Evolutionary conservation across 2,888 invertebrate species (phyloP).

Genomic region (Megamerina dolium): DNA sequence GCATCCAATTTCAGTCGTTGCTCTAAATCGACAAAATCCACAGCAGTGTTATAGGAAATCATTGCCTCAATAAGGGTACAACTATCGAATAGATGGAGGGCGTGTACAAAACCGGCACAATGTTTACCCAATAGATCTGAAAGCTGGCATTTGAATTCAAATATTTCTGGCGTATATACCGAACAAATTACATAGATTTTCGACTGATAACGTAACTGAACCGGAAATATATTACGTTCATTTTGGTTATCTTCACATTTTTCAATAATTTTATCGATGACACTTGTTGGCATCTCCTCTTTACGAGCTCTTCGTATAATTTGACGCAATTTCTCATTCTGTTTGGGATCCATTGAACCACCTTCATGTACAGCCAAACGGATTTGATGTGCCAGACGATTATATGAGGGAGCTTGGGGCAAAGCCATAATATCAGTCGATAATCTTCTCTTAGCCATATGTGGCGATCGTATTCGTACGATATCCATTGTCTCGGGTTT

Average conservation of each 20-base stretch:
- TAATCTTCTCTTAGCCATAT: too few species aligned
- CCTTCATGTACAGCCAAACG: slow-evolving; percentile 23
- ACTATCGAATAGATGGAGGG: slow-evolving; percentile 22
- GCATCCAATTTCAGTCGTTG: slow-evolving; percentile 23
- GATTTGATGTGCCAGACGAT: slow-evolving; percentile 16
- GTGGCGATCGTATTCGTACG: too few species aligned
- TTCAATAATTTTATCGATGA: not conserved
- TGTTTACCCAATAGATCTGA: slow-evolving; percentile 16
- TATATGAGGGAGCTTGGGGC: slow-evolving; percentile 8
- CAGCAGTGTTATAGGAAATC: slow-evolving; percentile 12
- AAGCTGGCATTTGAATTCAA: slow-evolving; percentile 19
- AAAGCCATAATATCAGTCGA: too few species aligned
- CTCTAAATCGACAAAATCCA: slow-evolving; percentile 17
- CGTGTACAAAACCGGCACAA: slow-evolving; percentile 22
- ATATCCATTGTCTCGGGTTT: too few species aligned
- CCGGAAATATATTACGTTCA: not conserved
- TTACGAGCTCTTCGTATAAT: slow-evolving; percentile 15
- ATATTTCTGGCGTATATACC: slow-evolving; percentile 22
- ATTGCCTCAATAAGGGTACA: slow-evolving; percentile 25
- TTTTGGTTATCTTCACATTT: not conserved
- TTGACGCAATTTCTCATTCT: slow-evolving; percentile 17
- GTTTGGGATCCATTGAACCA: slow-evolving; percentile 20
- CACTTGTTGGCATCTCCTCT: slow-evolving; percentile 7
- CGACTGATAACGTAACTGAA: slow-evolving; percentile 21
- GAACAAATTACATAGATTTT: slow-evolving; percentile 23